A percentile compares a stretch with the other conserved stretches of the same genome.
Evolutionary conservation across 2,888 invertebrate species (phyloP).

Genomic region (Dynastes hyllus): DNA sequence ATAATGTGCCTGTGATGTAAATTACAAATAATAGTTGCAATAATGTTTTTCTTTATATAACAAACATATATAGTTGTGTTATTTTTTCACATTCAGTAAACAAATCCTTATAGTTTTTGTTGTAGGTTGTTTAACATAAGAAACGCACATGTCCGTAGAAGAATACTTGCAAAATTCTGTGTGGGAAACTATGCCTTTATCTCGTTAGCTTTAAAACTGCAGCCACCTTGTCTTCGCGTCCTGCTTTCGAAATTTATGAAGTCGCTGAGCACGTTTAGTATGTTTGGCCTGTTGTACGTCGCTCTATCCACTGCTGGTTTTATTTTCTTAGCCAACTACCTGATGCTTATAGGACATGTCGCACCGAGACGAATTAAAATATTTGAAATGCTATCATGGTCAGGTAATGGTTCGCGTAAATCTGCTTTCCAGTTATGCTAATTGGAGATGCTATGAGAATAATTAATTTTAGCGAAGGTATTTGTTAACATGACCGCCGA

Average conservation of each 20-base stretch:
- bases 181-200: background rate
- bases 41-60: too few relatives aligned
- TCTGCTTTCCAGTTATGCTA: constrained; percentile 40
- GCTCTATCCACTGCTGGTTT: background rate
- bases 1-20: too few relatives aligned
- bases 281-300: constrained; percentile 21
- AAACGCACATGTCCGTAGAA: too few relatives aligned
- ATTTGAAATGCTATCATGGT: constrained; percentile 38
- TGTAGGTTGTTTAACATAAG: too few relatives aligned
- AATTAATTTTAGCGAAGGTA: constrained; percentile 37
- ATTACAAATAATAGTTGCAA: too few relatives aligned
- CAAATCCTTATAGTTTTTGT: too few relatives aligned
- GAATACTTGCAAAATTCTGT: background rate
- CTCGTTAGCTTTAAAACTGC: background rate
- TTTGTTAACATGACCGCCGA: constrained; percentile 25
- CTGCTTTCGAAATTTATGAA: constrained; percentile 16
- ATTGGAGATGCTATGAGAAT: constrained; percentile 25
- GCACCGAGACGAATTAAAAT: constrained; percentile 38
- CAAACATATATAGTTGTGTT: too few relatives aligned
- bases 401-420: constrained; percentile 29
- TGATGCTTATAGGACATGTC: constrained; percentile 12
- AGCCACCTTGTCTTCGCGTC: constrained; percentile 1
- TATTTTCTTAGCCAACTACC: constrained; percentile 17
- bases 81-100: too few relatives aligned
- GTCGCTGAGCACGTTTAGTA: constrained; percentile 17